Evolutionary conservation across 2,113 vertebrate genomes (phyloP), one percentile per base, ranked within the genome.

Genomic region (Pao palembangensis): DNA sequence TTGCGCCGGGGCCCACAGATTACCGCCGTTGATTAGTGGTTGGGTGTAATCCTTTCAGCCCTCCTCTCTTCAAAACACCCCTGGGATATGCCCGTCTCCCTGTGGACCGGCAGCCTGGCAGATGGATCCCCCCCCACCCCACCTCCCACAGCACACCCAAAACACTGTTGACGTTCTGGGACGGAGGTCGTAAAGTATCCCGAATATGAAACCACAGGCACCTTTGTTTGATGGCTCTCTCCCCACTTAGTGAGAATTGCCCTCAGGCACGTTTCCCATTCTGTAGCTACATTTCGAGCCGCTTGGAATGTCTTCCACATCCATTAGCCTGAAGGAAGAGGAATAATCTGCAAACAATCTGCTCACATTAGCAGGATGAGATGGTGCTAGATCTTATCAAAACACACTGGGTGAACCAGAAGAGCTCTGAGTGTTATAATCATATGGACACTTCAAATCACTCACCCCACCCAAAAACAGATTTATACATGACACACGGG

Each of bases 31-130:
- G 89, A 92, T 92, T 90, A 92, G 89, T 88, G 87, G 86, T 89
- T 87, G 89, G 88, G 86, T 88, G 89, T 90, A 88, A 91, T 91
- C 90, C 90, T 90, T 92, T 92, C 90, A 91, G 89, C 67, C 80
- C 81, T 69, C 78, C 86, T n/a, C n/a, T n/a, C 79, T 83, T 73
- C 86, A 85, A n/a, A 88, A 85, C 82, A 88, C 90, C 89, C 89
- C 79, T 78, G 90, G 90, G 91, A 90, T 85, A 89, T 88, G 77
- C 80, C 85, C 71, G 69, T 85, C 76, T 89, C 90, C 89, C 91
- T 58, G 63, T 86, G 89, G 90, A 90, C 85, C 77, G 55, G 73
- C 81, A 83, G 84, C 83, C 46, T 90, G 90, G 90, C 91, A 92
- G 91, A 91, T 92, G 91, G 90, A 90, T 70, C 81, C 85, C 75